Conservation (phyloP, 2,797 vertebrate genomes). For the Phataginus tricuspis region DNA sequence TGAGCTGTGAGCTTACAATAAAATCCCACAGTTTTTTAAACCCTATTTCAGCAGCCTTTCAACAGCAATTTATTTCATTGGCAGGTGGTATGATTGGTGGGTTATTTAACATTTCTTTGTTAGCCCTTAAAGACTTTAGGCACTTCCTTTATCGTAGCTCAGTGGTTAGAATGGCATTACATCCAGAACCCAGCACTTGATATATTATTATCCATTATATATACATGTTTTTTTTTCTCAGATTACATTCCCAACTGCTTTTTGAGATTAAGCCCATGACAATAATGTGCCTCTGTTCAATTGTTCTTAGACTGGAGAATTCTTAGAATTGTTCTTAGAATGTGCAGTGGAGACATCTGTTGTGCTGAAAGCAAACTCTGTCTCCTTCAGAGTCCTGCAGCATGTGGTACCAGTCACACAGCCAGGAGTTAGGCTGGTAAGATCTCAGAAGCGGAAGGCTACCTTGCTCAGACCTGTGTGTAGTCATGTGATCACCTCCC, state of each 20-base stretch:
- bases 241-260: neutral
- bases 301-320: too few species aligned
- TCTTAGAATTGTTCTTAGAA: neutral
- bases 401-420: neutral
- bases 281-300: neutral
- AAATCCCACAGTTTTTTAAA: conserved; percentile 15
- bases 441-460: neutral
- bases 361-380: neutral
- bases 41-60: conserved; percentile 35
- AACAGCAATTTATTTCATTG: conserved; percentile 57
- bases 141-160: conserved; percentile 35
- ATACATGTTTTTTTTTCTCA: neutral
- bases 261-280: conserved; percentile 2
- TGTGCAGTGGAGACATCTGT: neutral
- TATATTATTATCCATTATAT: conserved; percentile 25
- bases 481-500: neutral
- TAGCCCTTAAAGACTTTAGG: conserved; percentile 38
- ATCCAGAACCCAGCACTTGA: neutral
- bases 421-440: neutral
- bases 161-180: conserved; percentile 35
- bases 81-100: conserved; percentile 47
- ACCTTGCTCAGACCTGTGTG: neutral
- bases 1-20: conserved; percentile 37
- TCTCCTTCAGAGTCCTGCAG: neutral
- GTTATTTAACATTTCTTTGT: conserved; percentile 61